Percentiles rank a stretch among this genome's conserved stretches.
Evolutionary conservation across 2,888 invertebrate species (phyloP).

Genomic region (Desoria tigrina): DNA sequence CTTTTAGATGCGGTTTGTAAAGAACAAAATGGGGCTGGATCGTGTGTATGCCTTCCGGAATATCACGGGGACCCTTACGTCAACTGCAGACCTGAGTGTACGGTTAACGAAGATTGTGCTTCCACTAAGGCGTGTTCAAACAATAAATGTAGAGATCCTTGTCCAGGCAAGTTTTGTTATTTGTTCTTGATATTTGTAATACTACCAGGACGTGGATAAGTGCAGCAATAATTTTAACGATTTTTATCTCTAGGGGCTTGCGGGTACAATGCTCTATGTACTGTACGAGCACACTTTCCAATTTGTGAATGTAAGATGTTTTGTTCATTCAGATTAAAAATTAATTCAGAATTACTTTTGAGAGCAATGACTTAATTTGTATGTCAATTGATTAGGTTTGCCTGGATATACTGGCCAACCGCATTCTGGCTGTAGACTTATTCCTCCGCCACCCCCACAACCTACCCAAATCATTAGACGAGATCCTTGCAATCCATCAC

Average conservation of each 20-base stretch:
- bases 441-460: slow-evolving; percentile 33
- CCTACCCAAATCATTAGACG: slow-evolving; percentile 15
- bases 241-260: slow-evolving; percentile 82
- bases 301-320: slow-evolving; percentile 62
- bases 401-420: slow-evolving; percentile 69
- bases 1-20: slow-evolving; percentile 53
- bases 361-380: too few species aligned
- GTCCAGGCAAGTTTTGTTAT: slow-evolving; percentile 36
- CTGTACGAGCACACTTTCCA: slow-evolving; percentile 46
- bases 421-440: slow-evolving; percentile 34
- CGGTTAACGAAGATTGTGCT: slow-evolving; percentile 81
- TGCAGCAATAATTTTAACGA: too few species aligned
- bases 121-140: slow-evolving; percentile 60
- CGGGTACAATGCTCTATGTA: slow-evolving; percentile 61
- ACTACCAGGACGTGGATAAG: too few species aligned
- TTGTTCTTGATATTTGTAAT: too few species aligned
- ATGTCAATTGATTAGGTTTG: slow-evolving; percentile 59
- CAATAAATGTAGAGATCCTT: slow-evolving; percentile 61
- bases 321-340: too few species aligned
- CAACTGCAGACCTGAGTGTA: slow-evolving; percentile 81
- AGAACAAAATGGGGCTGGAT: slow-evolving; percentile 59
- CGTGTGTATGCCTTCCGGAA: slow-evolving; percentile 71
- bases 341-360: too few species aligned
- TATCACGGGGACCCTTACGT: slow-evolving; percentile 76
- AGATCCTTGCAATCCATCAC: slow-evolving; percentile 43